Percentiles rank a stretch among this genome's conserved stretches.
Conservation (phyloP, 2,888 invertebrate species). For the Hirtodrosophila cameraria region DNA sequence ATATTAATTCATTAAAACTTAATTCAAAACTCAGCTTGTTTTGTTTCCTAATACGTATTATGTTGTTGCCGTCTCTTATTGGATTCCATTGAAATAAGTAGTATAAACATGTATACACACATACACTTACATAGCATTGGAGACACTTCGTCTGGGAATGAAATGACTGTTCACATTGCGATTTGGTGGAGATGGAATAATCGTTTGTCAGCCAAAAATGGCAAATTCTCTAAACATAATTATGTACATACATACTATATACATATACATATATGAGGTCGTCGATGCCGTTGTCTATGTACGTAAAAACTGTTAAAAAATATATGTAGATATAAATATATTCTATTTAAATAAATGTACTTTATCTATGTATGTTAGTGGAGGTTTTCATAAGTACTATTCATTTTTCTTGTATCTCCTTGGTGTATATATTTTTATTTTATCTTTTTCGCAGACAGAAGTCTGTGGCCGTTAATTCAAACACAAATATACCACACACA, state of each 20-base stretch:
- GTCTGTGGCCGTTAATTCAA: neutral
- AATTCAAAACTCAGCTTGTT: neutral
- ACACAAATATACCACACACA: neutral
- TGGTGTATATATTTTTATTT: neutral
- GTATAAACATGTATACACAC: neutral
- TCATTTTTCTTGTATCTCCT: neutral
- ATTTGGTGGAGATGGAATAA: conserved; percentile 35
- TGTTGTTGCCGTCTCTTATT: no score
- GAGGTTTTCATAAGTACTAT: neutral
- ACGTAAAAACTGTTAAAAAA: conserved; percentile 1
- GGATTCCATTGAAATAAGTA: no score
- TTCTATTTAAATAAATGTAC: neutral
- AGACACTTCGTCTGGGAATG: conserved; percentile 32
- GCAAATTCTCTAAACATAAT: conserved; percentile 11
- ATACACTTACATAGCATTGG: conserved; percentile 17
- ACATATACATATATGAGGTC: neutral
- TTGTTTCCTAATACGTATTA: no score
- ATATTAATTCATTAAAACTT: no score
- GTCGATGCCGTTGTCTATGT: neutral
- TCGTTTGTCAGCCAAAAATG: conserved; percentile 38
- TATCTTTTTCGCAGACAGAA: no score
- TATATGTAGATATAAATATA: neutral
- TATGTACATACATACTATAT: neutral
- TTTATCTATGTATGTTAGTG: neutral
- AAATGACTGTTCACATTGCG: conserved; percentile 1